Evolutionary conservation across 1,140 invertebrate genomes (phyloP).

Genomic region (Amyelois transitella): DNA sequence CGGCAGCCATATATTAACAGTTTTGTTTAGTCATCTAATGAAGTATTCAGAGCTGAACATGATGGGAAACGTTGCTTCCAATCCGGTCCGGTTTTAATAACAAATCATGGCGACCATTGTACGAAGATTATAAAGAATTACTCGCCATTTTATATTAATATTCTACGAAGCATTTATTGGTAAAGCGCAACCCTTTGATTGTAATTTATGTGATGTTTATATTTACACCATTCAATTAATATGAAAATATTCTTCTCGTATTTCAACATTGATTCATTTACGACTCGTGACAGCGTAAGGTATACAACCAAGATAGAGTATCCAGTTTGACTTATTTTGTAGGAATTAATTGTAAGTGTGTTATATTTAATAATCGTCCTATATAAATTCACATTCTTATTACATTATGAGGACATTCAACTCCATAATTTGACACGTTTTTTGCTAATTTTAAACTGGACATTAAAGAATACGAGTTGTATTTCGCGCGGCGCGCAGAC

Average conservation of each 20-base stretch:
- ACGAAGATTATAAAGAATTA: slow-evolving; percentile 39
- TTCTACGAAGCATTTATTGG: slow-evolving; percentile 19
- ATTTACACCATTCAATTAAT: slow-evolving; percentile 7
- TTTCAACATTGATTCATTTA: slow-evolving; percentile 3
- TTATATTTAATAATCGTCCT: slow-evolving; percentile 25
- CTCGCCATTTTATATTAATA: slow-evolving; percentile 24
- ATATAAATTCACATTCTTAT: slow-evolving; percentile 17
- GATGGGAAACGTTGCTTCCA: slow-evolving; percentile 20
- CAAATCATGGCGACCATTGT: slow-evolving; percentile 40
- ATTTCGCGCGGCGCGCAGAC: not conserved
- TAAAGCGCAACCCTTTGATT: slow-evolving; percentile 19
- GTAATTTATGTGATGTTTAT: slow-evolving; percentile 22
- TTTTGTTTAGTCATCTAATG: slow-evolving; percentile 63
- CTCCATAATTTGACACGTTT: slow-evolving; percentile 6
- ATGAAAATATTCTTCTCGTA: not conserved
- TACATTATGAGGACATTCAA: slow-evolving; percentile 35
- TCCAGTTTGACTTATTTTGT: not conserved
- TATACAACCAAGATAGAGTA: not conserved
- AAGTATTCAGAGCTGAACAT: slow-evolving; percentile 55
- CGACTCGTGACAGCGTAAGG: not conserved
- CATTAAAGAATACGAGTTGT: not conserved
- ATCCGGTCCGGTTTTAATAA: slow-evolving; percentile 31
- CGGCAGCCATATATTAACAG: slow-evolving; percentile 39
- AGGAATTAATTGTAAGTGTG: slow-evolving; percentile 8
- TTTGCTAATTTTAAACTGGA: slow-evolving; percentile 15